Evolutionary conservation across 2,888 invertebrate species (phyloP).

Genomic region (Drosophila falleni): DNA sequence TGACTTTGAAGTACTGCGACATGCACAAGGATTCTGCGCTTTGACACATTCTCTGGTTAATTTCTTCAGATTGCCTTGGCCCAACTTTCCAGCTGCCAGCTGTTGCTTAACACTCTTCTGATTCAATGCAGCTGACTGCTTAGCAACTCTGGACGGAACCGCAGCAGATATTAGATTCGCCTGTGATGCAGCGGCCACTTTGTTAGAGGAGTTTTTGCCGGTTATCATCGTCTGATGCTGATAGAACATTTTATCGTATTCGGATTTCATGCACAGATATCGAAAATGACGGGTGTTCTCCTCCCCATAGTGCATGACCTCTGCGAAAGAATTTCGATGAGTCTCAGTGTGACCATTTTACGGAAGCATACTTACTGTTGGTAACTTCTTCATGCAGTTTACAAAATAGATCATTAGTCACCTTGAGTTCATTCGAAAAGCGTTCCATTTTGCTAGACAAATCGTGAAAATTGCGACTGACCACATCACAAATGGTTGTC

Average conservation of each 20-base stretch:
- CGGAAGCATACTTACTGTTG: constrained; percentile 71
- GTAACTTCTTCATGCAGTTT: constrained; percentile 76
- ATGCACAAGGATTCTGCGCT: constrained; percentile 53
- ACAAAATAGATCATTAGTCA: constrained; percentile 69
- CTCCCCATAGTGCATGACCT: constrained; percentile 83
- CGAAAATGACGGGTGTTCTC: constrained; percentile 84
- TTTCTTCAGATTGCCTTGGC: constrained; percentile 13
- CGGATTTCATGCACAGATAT: constrained; percentile 85
- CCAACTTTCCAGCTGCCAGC: constrained; percentile 25
- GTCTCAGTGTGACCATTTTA: too few relatives aligned
- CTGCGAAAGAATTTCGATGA: constrained; percentile 50
- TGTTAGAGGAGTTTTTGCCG: constrained; percentile 38
- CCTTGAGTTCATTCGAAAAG: constrained; percentile 72
- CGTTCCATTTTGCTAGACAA: constrained; percentile 77
- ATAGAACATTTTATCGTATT: constrained; percentile 85
- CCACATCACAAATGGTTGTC: constrained; percentile 79
- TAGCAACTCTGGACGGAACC: constrained; percentile 23
- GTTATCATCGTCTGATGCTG: constrained; percentile 80
- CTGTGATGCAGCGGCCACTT: constrained; percentile 25
- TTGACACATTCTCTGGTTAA: constrained; percentile 29
- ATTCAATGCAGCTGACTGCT: constrained; percentile 29
- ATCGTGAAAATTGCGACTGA: constrained; percentile 80
- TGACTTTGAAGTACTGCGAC: constrained; percentile 55
- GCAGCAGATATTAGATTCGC: constrained; percentile 12
- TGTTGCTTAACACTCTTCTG: constrained; percentile 41